Percentiles rank a stretch among this genome's conserved stretches.
Conservation (phyloP, 2,888 invertebrate species). For the Nasonia oneida region DNA sequence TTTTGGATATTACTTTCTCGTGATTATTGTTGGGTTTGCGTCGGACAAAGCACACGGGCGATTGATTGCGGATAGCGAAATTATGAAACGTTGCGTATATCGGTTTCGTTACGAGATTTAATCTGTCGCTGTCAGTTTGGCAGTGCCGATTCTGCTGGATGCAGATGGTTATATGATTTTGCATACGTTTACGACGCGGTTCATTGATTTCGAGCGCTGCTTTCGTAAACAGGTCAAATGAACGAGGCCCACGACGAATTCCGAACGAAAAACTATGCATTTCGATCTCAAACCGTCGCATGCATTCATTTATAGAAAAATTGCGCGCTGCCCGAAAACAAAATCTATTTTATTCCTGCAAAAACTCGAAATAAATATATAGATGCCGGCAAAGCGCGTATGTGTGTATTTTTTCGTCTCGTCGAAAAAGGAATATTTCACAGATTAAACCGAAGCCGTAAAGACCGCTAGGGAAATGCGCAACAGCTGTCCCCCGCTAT, state of each 20-base stretch:
- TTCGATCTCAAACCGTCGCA: too few species aligned
- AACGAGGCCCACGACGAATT: not conserved
- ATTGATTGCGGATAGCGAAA: not conserved
- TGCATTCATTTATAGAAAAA: too few species aligned
- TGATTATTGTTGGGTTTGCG: too few species aligned
- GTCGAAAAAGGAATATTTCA: not conserved
- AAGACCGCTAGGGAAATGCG: not conserved
- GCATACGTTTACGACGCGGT: not conserved
- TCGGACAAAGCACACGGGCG: not conserved
- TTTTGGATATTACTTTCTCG: too few species aligned
- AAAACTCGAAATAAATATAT: too few species aligned
- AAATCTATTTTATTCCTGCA: too few species aligned
- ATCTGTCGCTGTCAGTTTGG: too few species aligned
- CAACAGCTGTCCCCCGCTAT: not conserved
- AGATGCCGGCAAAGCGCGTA: too few species aligned
- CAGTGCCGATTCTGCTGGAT: too few species aligned
- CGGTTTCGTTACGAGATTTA: too few species aligned
- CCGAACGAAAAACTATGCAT: not conserved
- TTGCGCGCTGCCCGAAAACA: too few species aligned
- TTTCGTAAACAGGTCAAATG: not conserved
- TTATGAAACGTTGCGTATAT: not conserved
- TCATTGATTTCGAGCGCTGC: not conserved
- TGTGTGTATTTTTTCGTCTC: too few species aligned
- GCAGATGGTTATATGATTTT: not conserved
- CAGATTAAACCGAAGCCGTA: not conserved